Percentiles rank a stretch among this genome's conserved stretches.
Conservation (phyloP, 2,888 invertebrate species). For the Holacanthella duospinosa region DNA sequence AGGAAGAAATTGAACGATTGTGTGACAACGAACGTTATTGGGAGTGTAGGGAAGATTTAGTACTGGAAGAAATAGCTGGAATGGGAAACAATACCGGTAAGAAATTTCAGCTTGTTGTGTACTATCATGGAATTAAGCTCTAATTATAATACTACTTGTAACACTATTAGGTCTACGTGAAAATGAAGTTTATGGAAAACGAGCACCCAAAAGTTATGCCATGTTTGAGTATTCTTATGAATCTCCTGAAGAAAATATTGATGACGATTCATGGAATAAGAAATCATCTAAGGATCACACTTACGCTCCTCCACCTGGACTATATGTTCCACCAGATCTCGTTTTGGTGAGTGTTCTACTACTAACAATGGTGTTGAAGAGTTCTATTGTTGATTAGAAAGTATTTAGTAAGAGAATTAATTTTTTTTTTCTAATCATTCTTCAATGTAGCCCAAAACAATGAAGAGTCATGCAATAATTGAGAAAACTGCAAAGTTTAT, state of each 20-base stretch:
- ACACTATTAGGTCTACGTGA: no score
- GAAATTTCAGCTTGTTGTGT: no score
- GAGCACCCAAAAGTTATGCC: conserved; percentile 39
- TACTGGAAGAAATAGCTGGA: no score
- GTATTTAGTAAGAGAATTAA: no score
- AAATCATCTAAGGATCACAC: background rate
- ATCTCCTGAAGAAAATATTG: conserved; percentile 27
- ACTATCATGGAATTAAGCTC: no score
- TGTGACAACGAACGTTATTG: conserved; percentile 93
- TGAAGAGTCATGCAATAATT: conserved; percentile 83
- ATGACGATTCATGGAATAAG: no score
- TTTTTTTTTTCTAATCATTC: conserved; percentile 42
- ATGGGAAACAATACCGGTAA: no score
- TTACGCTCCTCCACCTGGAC: conserved; percentile 8
- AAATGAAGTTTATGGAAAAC: no score
- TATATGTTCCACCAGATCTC: conserved; percentile 5
- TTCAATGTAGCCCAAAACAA: conserved; percentile 69
- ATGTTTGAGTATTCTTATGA: conserved; percentile 40
- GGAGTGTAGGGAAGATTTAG: conserved; percentile 76
- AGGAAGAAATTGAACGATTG: conserved; percentile 71
- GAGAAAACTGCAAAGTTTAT: conserved; percentile 88
- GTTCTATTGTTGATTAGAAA: no score
- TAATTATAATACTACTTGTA: no score
- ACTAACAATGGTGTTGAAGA: no score
- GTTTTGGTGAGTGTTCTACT: background rate